These are phyloP conservation scores for Apostichopus parvimensis DNA, from an alignment of 35 echinoderm and acorn worm genomes.

Conservation along the genomic window DNA sequence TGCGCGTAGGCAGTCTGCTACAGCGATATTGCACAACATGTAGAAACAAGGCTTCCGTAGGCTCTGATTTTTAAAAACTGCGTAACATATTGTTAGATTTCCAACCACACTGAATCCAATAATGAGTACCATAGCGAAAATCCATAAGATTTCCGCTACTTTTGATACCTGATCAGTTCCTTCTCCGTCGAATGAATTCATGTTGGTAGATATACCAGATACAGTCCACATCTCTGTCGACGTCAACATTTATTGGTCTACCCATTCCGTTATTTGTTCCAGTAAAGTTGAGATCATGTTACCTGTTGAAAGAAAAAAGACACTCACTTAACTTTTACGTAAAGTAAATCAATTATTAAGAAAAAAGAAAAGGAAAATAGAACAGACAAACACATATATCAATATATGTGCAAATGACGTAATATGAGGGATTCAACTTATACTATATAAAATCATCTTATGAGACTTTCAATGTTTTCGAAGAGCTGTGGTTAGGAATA, in stretches of 20 bases:
- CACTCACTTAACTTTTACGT: background rate
- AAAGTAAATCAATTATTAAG: too few relatives aligned
- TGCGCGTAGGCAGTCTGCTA: slow-evolving; percentile 87
- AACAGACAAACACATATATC: too few relatives aligned
- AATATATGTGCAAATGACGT: too few relatives aligned
- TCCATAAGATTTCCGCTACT: slow-evolving; percentile 66
- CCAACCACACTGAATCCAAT: slow-evolving; percentile 81
- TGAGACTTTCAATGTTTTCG: too few relatives aligned
- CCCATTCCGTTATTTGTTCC: background rate
- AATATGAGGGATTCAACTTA: too few relatives aligned
- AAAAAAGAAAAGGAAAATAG: too few relatives aligned
- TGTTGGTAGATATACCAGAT: slow-evolving; percentile 4
- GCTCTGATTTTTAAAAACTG: slow-evolving; percentile 67
- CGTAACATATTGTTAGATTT: slow-evolving; percentile 72
- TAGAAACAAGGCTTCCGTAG: slow-evolving; percentile 89
- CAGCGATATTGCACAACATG: slow-evolving; percentile 91
- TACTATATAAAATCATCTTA: too few relatives aligned
- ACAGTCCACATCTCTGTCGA: background rate
- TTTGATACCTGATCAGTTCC: background rate
- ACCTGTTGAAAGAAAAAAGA: background rate
- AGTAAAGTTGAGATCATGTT: background rate
- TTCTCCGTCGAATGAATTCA: background rate
- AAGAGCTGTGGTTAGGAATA: too few relatives aligned
- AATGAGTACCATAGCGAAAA: slow-evolving; percentile 72
- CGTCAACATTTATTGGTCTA: background rate